Base-by-base conservation (phyloP, 2,113 vertebrate species). In the Stigmatopora nigra region DNA sequence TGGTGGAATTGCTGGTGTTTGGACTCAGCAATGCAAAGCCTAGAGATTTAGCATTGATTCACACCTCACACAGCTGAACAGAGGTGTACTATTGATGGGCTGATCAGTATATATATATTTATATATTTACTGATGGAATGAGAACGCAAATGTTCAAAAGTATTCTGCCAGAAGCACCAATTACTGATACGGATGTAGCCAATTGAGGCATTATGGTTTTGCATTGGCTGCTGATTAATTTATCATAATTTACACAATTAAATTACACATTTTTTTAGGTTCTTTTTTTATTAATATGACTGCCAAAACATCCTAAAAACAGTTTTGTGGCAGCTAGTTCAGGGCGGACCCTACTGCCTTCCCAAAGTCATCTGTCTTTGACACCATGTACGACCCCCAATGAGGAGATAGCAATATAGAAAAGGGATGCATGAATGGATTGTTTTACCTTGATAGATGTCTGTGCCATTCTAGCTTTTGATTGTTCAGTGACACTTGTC, bases 11-110 rank as follows among this genome's bases (percentile, higher is more conserved):
- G 12, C n/a, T 22, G 19, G 41, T 14, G 59, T 22, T 61, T 61
- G 59, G 59, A 45, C 59, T 61, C 5, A 13, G 73, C 57, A 70
- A 74, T 60, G 59, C 69, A 77, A 80, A 85, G 80, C 71, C 68
- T 7, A 58, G 77, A 84, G 83, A 84, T 84, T 86, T 82, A 74
- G 57, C 72, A 65, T 71, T 71, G 77, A 87, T 87, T 88, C 84
- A 80, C 76, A 82, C 79, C 60, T 72, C 69, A 71, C 66, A 64
- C 64, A 61, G 72, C 63, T 31, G 74, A 73, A 64, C 52, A 61
- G 72, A 73, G 63, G 67, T n/a, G 56, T 67, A 38, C 13, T 56
- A 68, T 44, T 69, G 63, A 61, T 62, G 16, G 44, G 20, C 25
- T 47, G 15, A 48, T 63, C 45, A 35, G 22, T 17, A 48, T 48